These are phyloP conservation scores for Mesitornis unicolor DNA, from an alignment of 2,113 vertebrate genomes.

Conservation along the genomic window DNA sequence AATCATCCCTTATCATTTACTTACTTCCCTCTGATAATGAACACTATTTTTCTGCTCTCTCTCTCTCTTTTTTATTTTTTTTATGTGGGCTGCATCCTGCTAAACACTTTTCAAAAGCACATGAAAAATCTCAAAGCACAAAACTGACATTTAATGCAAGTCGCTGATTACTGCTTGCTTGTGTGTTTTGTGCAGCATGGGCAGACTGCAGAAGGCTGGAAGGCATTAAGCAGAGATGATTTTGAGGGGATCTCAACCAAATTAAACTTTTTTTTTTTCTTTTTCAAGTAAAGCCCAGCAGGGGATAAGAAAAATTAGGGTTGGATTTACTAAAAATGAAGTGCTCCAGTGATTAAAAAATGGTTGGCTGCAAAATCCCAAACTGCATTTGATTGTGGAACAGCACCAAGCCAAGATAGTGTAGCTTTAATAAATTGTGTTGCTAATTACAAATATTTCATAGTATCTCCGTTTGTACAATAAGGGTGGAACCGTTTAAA, in stretches of 20 bases:
- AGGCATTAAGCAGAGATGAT: constrained; percentile 55
- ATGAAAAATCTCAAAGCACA: constrained; percentile 23
- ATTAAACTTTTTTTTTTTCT: constrained; percentile 55
- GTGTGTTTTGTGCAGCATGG: not conserved
- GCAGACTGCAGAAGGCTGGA: constrained; percentile 32
- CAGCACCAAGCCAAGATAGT: constrained; percentile 20
- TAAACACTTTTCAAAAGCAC: not conserved
- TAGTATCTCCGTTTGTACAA: not conserved
- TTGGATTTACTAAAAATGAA: constrained; percentile 65
- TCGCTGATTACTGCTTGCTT: not conserved
- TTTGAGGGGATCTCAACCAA: constrained; percentile 59
- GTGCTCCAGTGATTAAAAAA: constrained; percentile 56
- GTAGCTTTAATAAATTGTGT: constrained; percentile 15
- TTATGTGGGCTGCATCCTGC: not conserved
- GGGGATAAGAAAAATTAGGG: constrained; percentile 56
- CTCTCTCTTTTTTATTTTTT: not conserved
- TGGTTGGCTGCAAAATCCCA: constrained; percentile 52
- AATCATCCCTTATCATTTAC: constrained; percentile 57
- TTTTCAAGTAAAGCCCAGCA: constrained; percentile 47
- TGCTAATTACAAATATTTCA: constrained; percentile 40
- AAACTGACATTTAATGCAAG: constrained; percentile 14
- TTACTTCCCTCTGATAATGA: not conserved
- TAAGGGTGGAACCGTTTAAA: constrained; percentile 10
- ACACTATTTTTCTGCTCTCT: not conserved
- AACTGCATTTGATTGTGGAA: constrained; percentile 26